phyloP scores from a whole-genome alignment of 2,797 vertebrate genomes.

The Phataginus tetradactyla region DNA sequence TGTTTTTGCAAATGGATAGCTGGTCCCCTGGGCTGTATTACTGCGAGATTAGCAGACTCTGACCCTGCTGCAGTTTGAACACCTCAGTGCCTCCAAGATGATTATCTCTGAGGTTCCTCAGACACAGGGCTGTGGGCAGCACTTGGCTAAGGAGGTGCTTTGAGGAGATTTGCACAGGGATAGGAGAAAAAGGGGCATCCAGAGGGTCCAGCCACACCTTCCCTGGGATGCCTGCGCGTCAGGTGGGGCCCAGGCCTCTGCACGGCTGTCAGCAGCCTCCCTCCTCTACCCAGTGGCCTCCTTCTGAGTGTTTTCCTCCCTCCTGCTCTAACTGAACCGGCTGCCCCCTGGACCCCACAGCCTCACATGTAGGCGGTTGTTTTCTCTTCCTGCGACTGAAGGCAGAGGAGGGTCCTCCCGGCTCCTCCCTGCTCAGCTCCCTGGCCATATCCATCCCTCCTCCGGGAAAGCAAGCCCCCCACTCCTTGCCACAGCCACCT shows the following conservation, averaged over 20 bases:
- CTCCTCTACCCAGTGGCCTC: background rate
- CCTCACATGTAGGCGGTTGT: background rate
- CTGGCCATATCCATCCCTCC: background rate
- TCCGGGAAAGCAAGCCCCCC: background rate
- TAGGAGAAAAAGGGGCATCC: background rate
- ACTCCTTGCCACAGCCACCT: background rate
- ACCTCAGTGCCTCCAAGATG: constrained; percentile 27
- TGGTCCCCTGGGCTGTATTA: constrained; percentile 4
- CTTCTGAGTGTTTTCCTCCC: background rate
- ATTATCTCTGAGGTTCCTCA: constrained; percentile 35
- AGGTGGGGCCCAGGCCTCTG: background rate
- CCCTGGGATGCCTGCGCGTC: background rate
- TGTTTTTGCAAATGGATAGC: background rate
- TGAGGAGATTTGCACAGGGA: background rate
- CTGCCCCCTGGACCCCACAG: background rate
- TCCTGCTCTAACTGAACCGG: background rate
- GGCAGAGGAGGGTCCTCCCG: background rate
- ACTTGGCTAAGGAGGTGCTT: background rate
- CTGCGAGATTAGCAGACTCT: constrained; percentile 23
- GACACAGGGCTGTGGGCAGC: background rate
- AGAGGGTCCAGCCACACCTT: background rate
- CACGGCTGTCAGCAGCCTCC: background rate
- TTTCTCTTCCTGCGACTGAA: background rate
- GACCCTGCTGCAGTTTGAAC: constrained; percentile 44
- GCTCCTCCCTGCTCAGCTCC: background rate